Base-by-base conservation (phyloP, 1,140 invertebrate species). In the silkworm (Bombyx mori) region DNA sequence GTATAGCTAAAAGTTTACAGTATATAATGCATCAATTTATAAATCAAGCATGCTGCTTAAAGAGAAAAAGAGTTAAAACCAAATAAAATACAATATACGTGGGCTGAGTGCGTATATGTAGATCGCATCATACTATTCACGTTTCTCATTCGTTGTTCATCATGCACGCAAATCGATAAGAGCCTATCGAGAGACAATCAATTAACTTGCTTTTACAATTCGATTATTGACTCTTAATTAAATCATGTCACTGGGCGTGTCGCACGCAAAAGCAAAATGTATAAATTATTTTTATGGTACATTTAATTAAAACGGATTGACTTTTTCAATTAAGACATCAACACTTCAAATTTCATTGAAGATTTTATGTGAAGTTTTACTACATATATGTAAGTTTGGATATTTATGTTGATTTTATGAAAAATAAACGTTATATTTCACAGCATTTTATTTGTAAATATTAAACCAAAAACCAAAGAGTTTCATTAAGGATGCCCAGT, bases 171-270 rank as follows among this genome's bases (percentile, higher is more conserved):
- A 56, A 8, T 49, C 62, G 75, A 79, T 77, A 70, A 52, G 62
- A 64, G 70, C 55, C 54, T 71, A 80, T 75, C 75, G 66, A 58
- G 57, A 63, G 71, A 76, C 78, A 79, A 81, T 80, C 79, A 74
- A 75, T 79, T 77, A 75, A 75, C 64, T 60, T 56, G 57, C 59
- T 61, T 64, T 60, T 63, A 61, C 73, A 75, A 71, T 82, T 80
- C 76, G 77, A 80, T 82, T 80, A 80, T 82, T 82, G 76, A 80
- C 81, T 81, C 79, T 73, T 80, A 84, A 84, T 84, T 82, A 82
- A 84, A 83, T 75, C 68, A 66, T 69, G 63, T 61, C 59, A 70
- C 65, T 71, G 69, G 70, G 74, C 69, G 73, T 65, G 57, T 60
- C 56, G 63, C 57, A 57, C 61, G 59, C 58, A 55, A 61, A 56